A percentile compares a stretch with the other conserved stretches of the same genome.
Conservation (phyloP, 2,888 invertebrate genomes). For the Monoplex corrugatus region DNA sequence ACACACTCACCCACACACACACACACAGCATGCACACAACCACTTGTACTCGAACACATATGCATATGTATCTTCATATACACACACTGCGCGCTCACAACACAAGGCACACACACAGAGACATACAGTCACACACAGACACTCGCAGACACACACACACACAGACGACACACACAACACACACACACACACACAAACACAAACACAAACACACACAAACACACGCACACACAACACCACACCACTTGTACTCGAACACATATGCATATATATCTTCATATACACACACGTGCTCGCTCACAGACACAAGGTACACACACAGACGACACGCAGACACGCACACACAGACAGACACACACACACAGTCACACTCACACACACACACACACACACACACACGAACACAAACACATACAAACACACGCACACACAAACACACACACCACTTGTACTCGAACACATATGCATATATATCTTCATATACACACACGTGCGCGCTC, state of each 20-base stretch:
- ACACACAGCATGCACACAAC: not conserved
- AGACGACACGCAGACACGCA: not conserved
- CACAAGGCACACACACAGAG: not conserved
- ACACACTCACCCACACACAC: not conserved
- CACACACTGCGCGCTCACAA: not conserved
- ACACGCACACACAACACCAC: not conserved
- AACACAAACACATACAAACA: not conserved
- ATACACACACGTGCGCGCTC: not conserved
- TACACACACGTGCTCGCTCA: constrained; percentile 11
- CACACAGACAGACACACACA: not conserved
- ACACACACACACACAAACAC: constrained; percentile 23
- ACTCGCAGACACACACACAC: constrained; percentile 30
- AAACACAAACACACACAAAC: not conserved
- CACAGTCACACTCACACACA: not conserved
- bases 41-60: too few species aligned
- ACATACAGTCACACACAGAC: too few species aligned
- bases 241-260: not conserved
- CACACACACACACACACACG: not conserved
- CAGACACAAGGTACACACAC: constrained; percentile 18
- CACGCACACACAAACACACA: constrained; percentile 8
- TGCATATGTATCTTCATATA: not conserved
- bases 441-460: not conserved
- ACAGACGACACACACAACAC: not conserved
- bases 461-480: not conserved
- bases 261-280: too few species aligned